phyloP scores from a whole-genome alignment of 1,140 invertebrate genomes.

The Hylyphantes graminicola region DNA sequence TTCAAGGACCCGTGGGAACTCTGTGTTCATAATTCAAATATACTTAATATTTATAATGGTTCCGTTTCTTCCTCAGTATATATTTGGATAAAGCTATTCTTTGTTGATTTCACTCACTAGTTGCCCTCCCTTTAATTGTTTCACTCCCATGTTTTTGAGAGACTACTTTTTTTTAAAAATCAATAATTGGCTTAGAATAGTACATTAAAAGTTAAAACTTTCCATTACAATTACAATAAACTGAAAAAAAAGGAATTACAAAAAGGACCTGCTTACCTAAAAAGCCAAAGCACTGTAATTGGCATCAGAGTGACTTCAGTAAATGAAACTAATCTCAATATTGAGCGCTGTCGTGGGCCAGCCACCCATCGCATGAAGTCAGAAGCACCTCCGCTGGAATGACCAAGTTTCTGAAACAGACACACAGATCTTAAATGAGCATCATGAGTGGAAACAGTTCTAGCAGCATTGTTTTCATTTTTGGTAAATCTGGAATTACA shows the following conservation, averaged over 20 bases:
- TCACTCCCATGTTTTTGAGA: no score
- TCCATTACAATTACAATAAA: not conserved
- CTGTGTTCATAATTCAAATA: no score
- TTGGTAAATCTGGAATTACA: not conserved
- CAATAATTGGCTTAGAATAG: not conserved
- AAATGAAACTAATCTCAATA: slow-evolving; percentile 86
- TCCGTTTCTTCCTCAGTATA: no score
- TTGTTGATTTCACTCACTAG: no score
- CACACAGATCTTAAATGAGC: slow-evolving; percentile 1
- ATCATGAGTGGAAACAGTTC: not conserved
- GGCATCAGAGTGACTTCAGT: slow-evolving; percentile 94
- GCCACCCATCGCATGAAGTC: slow-evolving; percentile 84
- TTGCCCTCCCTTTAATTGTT: no score
- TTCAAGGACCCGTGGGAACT: no score
- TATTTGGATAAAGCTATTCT: no score
- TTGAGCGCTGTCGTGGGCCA: slow-evolving; percentile 71
- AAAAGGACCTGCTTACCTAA: slow-evolving; percentile 79
- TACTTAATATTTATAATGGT: no score
- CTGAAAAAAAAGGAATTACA: slow-evolving; percentile 39
- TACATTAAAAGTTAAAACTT: not conserved
- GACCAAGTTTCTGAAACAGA: slow-evolving; percentile 79
- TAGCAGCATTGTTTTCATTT: no score
- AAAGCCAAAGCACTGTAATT: slow-evolving; percentile 82
- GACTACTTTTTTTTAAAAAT: not conserved
- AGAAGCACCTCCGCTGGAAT: slow-evolving; percentile 89